Conservation (phyloP, 2,113 vertebrate genomes). For the Muntiacus reevesi region DNA sequence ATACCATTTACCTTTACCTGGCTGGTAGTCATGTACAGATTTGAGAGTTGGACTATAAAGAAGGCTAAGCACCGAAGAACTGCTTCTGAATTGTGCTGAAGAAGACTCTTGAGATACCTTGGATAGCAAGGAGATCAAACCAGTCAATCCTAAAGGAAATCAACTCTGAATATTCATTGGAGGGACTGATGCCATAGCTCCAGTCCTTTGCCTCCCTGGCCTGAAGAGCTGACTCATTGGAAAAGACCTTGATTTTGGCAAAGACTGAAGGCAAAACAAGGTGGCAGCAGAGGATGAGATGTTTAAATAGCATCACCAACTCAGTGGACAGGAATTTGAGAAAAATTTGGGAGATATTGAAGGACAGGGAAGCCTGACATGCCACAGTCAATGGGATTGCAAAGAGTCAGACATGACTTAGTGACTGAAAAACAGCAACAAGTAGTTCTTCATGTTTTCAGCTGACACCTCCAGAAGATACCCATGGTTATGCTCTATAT, state of each 20-base stretch:
- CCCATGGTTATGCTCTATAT: background rate
- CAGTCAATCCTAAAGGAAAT: background rate
- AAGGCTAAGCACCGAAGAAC: background rate
- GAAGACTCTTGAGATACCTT: background rate
- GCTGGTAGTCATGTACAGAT: background rate
- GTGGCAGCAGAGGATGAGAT: background rate
- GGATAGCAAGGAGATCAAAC: background rate
- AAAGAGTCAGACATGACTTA: background rate
- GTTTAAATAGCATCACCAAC: background rate
- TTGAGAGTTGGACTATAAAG: background rate
- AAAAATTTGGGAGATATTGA: background rate
- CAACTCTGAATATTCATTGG: background rate
- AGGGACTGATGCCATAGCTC: background rate
- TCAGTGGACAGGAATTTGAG: background rate
- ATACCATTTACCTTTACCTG: background rate
- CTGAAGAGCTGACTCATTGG: background rate
- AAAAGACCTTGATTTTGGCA: background rate
- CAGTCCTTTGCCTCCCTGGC: background rate
- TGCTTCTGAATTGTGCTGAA: background rate
- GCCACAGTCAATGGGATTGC: accelerated
- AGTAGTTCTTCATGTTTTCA: background rate
- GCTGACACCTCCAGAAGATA: background rate
- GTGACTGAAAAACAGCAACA: background rate
- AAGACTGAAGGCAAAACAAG: background rate
- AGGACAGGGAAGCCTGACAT: background rate